Conservation (phyloP, 2,888 invertebrate genomes). For the Ophioninae sp. region DNA sequence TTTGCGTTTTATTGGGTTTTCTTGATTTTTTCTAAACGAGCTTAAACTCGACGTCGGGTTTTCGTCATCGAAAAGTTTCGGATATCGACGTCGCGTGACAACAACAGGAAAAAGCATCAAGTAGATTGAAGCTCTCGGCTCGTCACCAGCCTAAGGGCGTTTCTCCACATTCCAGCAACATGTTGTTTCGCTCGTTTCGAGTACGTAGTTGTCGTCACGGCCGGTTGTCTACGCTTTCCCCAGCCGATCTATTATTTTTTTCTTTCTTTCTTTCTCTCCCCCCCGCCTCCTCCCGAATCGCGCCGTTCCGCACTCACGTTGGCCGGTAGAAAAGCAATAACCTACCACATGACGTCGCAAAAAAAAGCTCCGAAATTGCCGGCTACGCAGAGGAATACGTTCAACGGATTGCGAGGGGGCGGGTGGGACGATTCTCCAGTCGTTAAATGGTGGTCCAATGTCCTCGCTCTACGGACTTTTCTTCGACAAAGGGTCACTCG, state of each 20-base stretch:
- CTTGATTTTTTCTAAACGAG: not conserved
- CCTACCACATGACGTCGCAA: conserved; percentile 28
- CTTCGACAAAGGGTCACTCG: conserved; percentile 53
- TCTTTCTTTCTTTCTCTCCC: not conserved
- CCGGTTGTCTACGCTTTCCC: not conserved
- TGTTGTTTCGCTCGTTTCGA: conserved; percentile 27
- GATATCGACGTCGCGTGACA: not conserved
- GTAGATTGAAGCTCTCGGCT: conserved; percentile 1
- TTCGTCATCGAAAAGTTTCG: not conserved
- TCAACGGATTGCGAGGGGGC: conserved; percentile 49
- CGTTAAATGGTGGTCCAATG: conserved; percentile 50
- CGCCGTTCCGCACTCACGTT: conserved; percentile 13
- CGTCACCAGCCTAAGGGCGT: not conserved
- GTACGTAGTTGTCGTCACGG: not conserved
- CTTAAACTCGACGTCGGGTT: not conserved
- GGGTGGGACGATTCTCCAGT: conserved; percentile 38
- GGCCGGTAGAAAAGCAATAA: conserved; percentile 33
- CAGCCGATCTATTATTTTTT: conserved; percentile 45
- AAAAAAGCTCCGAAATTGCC: conserved; percentile 49
- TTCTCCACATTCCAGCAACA: conserved; percentile 17
- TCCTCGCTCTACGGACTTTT: conserved; percentile 30
- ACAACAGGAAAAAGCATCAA: not conserved
- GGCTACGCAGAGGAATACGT: conserved; percentile 34
- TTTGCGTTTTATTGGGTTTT: not conserved
- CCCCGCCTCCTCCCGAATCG: conserved; percentile 18